Conservation (phyloP, 2,888 invertebrate genomes). For the Sesia bembeciformis region DNA sequence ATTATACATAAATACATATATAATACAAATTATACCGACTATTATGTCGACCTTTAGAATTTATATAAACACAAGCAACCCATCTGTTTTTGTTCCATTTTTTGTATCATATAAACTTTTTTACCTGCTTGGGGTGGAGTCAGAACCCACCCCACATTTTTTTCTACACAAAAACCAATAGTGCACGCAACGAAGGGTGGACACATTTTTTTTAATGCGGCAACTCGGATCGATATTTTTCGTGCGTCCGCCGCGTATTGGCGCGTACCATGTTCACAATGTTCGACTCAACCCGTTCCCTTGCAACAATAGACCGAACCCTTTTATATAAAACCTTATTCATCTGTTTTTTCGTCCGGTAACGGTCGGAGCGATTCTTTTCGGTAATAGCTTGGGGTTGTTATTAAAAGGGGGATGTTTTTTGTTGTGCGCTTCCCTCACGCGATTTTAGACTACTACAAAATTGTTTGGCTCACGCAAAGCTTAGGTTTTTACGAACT, state of each 20-base stretch:
- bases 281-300: conserved; percentile 29
- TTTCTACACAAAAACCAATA: conserved; percentile 54
- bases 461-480: conserved; percentile 59
- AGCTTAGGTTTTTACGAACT: not conserved
- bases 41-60: not conserved
- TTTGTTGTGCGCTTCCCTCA: conserved; percentile 49
- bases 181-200: conserved; percentile 48
- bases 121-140: conserved; percentile 60
- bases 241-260: conserved; percentile 50
- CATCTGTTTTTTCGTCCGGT: conserved; percentile 59
- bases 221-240: conserved; percentile 57
- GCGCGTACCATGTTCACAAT: conserved; percentile 16
- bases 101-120: conserved; percentile 30
- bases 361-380: conserved; percentile 65
- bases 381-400: conserved; percentile 60
- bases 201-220: conserved; percentile 49
- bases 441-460: conserved; percentile 48
- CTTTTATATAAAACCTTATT: conserved; percentile 63
- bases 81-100: conserved; percentile 20
- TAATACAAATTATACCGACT: no score
- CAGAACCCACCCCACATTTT: conserved; percentile 51
- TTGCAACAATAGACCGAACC: conserved; percentile 42
- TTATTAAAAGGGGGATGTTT: conserved; percentile 50
- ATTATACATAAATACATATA: no score
- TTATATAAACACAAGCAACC: not conserved